Evolutionary conservation across 2,888 invertebrate species (phyloP), one percentile per base, ranked within the genome.

Genomic region (Steinernema scapterisci): DNA sequence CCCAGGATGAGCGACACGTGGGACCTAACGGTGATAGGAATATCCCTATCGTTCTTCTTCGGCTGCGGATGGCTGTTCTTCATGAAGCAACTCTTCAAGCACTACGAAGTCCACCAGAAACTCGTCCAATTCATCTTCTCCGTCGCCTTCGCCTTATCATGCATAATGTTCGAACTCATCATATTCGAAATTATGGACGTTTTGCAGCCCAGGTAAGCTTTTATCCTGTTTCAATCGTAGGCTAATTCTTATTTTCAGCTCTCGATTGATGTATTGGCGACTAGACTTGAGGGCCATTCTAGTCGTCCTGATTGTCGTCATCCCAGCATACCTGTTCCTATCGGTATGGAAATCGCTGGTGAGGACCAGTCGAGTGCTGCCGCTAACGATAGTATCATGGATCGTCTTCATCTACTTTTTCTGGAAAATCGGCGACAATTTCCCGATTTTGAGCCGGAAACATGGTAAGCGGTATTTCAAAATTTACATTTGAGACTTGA

Each of bases 371-470:
- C 91, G 93, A 88, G 92, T 93, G 83, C 91, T 92, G 81, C 92
- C 93, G 23, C 89, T 96, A 75, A 94, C 96, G 1, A 89, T 93
- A 77, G 88, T 93, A 72, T 92, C 93, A 0, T 99, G 97, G 94
- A 91, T 95, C 78, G 91, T 93, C 73, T 97, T 95, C 88, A 91
- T 99, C 27, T 95, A 95, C 87, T 92, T 96, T 86, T 96, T 99
- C 88, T 99, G 99, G 99, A 96, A 97, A 90, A 92, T 99, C 77
- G 99, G 99, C 0, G 97, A 99, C 89, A 97, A 97, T 0, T 99
- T 99, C 89, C 99, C 99, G 3, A 93, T 99, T 85, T 90, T 95
- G 31, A 97, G 94, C 89, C 94, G 95, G 1, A 95, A 96, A 87
- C 95, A 97, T 90, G 96, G 97, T 89, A 81, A 82, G 83, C 38